These are phyloP conservation scores for Psittacula echo DNA, from an alignment of 2,797 vertebrate species.

Conservation along the genomic window DNA sequence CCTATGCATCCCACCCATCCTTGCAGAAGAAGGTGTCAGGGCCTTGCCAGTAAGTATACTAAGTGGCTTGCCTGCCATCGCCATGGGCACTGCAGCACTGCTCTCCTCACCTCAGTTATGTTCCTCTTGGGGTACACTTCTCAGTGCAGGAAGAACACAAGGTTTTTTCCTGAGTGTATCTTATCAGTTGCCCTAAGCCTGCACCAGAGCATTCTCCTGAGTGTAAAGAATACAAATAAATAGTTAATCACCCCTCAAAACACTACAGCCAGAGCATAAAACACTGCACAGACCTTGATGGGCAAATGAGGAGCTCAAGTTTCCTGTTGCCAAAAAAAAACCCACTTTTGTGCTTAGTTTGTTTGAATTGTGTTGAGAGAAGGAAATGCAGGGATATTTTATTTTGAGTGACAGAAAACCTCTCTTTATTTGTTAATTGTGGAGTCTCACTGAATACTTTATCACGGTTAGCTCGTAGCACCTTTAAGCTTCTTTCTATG, in stretches of 20 bases:
- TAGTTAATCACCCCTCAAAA: not conserved
- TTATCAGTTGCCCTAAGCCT: not conserved
- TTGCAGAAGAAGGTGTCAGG: not conserved
- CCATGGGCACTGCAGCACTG: not conserved
- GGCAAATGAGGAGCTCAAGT: not conserved
- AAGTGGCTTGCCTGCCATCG: not conserved
- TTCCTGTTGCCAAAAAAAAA: not conserved
- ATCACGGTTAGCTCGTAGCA: not conserved
- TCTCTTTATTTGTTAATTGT: not conserved
- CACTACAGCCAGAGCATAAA: not conserved
- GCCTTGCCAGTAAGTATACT: not conserved
- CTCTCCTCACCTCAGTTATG: not conserved
- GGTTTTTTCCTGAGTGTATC: not conserved
- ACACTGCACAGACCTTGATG: not conserved
- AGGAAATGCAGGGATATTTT: not conserved
- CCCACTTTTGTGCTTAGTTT: not conserved
- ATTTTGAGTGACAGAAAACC: not conserved
- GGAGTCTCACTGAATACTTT: not conserved
- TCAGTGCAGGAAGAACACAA: not conserved
- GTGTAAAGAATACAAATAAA: not conserved
- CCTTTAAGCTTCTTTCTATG: not conserved
- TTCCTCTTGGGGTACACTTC: rapidly evolving
- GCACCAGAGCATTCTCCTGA: not conserved
- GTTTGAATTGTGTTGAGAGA: not conserved
- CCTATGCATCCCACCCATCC: too few relatives aligned